phyloP scores from a whole-genome alignment of 2,888 invertebrate genomes.

The Eueremaeus valkanovi region DNA sequence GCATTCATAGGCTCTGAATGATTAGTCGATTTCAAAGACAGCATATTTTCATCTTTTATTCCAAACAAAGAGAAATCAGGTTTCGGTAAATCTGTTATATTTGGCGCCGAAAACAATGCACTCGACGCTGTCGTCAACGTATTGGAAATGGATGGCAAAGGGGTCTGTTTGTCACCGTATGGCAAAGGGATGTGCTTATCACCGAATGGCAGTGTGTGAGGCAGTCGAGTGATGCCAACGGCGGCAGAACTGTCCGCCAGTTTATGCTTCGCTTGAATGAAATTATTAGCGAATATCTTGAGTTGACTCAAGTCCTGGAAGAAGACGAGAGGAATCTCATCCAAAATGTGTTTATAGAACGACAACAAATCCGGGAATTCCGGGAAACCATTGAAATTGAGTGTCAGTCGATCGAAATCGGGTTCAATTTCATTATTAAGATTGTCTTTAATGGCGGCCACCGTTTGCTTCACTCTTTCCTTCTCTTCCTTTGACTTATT shows the following conservation, averaged over 20 bases:
- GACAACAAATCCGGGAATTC: not conserved
- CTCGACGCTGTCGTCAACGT: not conserved
- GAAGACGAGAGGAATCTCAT: not conserved
- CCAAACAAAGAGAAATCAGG: slow-evolving; percentile 3
- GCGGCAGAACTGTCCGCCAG: not conserved
- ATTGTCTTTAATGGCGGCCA: not conserved
- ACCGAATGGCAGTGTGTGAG: no score
- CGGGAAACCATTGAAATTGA: not conserved
- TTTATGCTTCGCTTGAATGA: not conserved
- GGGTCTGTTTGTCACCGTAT: not conserved
- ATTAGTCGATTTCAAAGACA: not conserved
- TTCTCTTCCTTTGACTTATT: not conserved
- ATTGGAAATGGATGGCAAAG: not conserved
- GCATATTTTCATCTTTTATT: not conserved
- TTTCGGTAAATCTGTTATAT: not conserved
- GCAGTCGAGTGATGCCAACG: not conserved
- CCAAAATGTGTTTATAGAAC: not conserved
- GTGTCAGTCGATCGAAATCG: no score
- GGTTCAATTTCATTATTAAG: not conserved
- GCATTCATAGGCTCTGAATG: not conserved
- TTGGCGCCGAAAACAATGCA: not conserved
- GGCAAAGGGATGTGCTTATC: no score
- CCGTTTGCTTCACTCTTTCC: not conserved
- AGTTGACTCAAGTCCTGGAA: not conserved
- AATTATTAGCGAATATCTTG: not conserved